Evolutionary conservation across 2,888 invertebrate genomes (phyloP).

Genomic region (Hirtodrosophila trivittata): DNA sequence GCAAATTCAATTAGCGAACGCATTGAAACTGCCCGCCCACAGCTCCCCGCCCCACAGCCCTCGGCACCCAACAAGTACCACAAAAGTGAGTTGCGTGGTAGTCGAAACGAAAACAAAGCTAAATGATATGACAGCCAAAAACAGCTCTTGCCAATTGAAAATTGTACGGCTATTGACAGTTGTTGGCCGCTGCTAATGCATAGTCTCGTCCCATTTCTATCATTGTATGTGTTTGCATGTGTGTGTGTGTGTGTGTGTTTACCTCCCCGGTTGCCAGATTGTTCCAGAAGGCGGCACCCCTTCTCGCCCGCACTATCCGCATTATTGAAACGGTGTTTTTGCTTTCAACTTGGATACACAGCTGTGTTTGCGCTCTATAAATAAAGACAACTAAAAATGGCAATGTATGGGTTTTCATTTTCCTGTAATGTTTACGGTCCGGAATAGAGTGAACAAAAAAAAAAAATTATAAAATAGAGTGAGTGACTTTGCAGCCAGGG

Average conservation of each 20-base stretch:
- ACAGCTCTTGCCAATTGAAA: constrained; percentile 50
- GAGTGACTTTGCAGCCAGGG: neutral
- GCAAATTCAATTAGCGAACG: constrained; percentile 69
- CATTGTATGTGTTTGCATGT: neutral
- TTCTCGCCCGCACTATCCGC: constrained; percentile 40
- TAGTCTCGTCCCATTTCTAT: constrained; percentile 10
- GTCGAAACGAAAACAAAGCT: constrained; percentile 47
- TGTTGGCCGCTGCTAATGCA: constrained; percentile 35
- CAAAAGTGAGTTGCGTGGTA: constrained; percentile 11
- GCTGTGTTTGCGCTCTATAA: constrained; percentile 75
- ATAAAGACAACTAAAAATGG: constrained; percentile 73
- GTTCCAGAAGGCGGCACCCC: constrained; percentile 12
- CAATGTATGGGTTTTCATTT: constrained; percentile 57
- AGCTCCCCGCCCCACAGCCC: neutral
- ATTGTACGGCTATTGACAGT: constrained; percentile 43
- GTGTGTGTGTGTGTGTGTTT: neutral
- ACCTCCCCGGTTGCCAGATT: neutral
- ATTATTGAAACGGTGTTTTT: constrained; percentile 58
- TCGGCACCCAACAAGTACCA: neutral
- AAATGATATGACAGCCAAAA: constrained; percentile 56
- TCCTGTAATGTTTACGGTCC: constrained; percentile 41
- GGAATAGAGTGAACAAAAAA: constrained; percentile 6
- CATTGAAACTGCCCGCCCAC: constrained; percentile 44
- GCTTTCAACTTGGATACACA: constrained; percentile 59
- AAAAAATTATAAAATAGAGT: neutral